Base-by-base conservation (phyloP, 1,140 invertebrate genomes). In the Drosophila yakuba region DNA sequence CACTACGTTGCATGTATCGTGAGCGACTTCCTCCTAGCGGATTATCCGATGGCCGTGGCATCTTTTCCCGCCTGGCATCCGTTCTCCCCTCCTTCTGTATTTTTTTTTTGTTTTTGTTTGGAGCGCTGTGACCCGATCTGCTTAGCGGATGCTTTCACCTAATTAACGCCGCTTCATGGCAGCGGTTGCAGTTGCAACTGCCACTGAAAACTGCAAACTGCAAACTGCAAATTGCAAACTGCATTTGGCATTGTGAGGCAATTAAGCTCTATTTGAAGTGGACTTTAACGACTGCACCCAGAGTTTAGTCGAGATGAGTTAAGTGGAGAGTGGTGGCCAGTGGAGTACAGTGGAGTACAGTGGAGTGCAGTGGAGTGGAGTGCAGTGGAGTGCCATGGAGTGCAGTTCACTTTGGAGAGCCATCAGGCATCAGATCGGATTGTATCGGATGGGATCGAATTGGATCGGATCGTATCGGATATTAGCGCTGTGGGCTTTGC, bases 401-500 rank as follows among this genome's bases (percentile, higher is more conserved):
- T 47, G n/a, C 25, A 41, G 43, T 66, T 67, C 45, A 41, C 25
- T 50, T 41, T 74, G 20, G 69, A 69, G 51, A 20, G 4, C 23
- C 23, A 25, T 3, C 23, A 57, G 45, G 28, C 45, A 23, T 15
- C 25, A 36, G 44, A 63, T 62, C 55, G 71, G 45, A 80, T 84
- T 51, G 76, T 47, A 80, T 85, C 7, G 5, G 28, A 28, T 28
- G 28, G 7, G 32, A 32, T 32, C 7, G 32, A 7, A 32, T 32
- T 7, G 28, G 28, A 32, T 72, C 35, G 39, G 50, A 44, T 62
- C 51, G 75, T 45, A 80, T 84, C 59, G 76, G 56, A 80, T 85
- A 86, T 86, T 85, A 86, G 82, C 82, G 81, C 82, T 66, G 63
- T 85, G 81, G 82, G 81, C 82, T 83, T 86, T 72, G 79, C 82